These are phyloP conservation scores for Albula glossodonta DNA, from an alignment of 2,113 vertebrate species.

Conservation along the genomic window DNA sequence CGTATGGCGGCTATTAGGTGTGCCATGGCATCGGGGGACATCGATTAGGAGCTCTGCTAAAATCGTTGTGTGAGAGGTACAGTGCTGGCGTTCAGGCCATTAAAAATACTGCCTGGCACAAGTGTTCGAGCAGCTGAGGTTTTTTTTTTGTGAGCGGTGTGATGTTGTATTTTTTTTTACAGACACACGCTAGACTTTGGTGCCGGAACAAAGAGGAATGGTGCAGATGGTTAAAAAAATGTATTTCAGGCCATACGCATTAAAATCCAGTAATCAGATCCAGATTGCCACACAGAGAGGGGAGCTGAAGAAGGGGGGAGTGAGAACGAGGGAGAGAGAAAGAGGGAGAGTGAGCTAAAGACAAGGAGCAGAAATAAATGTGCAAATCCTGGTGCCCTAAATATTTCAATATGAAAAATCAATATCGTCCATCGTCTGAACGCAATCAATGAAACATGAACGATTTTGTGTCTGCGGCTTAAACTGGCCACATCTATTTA, in stretches of 20 bases:
- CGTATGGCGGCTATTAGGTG: neutral
- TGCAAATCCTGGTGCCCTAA: conserved; percentile 11
- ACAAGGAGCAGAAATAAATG: conserved; percentile 21
- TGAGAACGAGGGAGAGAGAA: conserved; percentile 14
- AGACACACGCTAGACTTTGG: conserved; percentile 31
- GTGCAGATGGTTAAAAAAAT: conserved; percentile 74
- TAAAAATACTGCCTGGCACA: conserved; percentile 38
- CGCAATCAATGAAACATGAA: conserved; percentile 28
- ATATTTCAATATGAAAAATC: conserved; percentile 34
- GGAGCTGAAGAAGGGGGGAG: neutral
- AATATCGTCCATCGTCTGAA: conserved; percentile 5
- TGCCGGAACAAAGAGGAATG: conserved; percentile 65
- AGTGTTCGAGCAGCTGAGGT: conserved; percentile 36
- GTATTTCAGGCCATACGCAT: conserved; percentile 68
- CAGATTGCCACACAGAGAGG: conserved; percentile 41
- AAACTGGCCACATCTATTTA: conserved; percentile 11
- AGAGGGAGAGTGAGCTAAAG: neutral
- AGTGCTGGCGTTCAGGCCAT: conserved; percentile 32
- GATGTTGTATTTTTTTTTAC: conserved; percentile 34
- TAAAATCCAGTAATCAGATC: conserved; percentile 66
- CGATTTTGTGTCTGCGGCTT: neutral
- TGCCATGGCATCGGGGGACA: conserved; percentile 46
- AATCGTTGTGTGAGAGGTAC: conserved; percentile 45
- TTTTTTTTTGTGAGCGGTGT: conserved; percentile 32
- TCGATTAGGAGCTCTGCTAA: conserved; percentile 40